Percentiles rank a stretch among this genome's conserved stretches.
These are phyloP conservation scores for Chrysomela aeneicollis DNA, from an alignment of 2,888 invertebrate species.

Conservation along the genomic window DNA sequence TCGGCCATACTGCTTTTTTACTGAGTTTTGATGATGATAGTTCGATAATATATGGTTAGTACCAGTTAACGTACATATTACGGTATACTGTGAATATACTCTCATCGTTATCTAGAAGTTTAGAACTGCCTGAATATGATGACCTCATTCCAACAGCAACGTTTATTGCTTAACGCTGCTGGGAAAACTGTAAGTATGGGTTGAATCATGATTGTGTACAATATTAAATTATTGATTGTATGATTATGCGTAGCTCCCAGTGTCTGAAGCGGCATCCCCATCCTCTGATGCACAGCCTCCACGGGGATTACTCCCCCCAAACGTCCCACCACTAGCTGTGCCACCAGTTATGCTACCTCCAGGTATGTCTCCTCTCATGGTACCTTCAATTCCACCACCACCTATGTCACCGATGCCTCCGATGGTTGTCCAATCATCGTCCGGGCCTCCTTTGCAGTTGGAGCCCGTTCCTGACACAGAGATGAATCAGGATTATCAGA, in stretches of 20 bases:
- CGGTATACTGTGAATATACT: too few species aligned
- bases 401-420: slow-evolving; percentile 23
- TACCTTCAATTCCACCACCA: slow-evolving; percentile 29
- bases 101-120: too few species aligned
- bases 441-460: slow-evolving; percentile 10
- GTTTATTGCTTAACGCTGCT: slow-evolving; percentile 45
- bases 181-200: slow-evolving; percentile 33
- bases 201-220: neutral
- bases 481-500: slow-evolving; percentile 12
- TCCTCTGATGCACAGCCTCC: slow-evolving; percentile 27
- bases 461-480: slow-evolving; percentile 17
- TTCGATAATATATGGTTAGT: neutral
- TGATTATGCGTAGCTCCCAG: slow-evolving; percentile 1
- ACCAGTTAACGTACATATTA: too few species aligned
- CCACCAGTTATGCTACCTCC: slow-evolving; percentile 30
- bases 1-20: too few species aligned
- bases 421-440: neutral
- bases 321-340: slow-evolving; percentile 16
- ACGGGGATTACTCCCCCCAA: slow-evolving; percentile 21
- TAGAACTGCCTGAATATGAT: slow-evolving; percentile 50
- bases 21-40: neutral
- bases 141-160: slow-evolving; percentile 57
- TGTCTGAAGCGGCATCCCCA: slow-evolving; percentile 20
- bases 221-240: neutral
- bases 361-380: slow-evolving; percentile 23